phyloP scores from a whole-genome alignment of 2,113 vertebrate genomes.

The Colistium nudipinnis region DNA sequence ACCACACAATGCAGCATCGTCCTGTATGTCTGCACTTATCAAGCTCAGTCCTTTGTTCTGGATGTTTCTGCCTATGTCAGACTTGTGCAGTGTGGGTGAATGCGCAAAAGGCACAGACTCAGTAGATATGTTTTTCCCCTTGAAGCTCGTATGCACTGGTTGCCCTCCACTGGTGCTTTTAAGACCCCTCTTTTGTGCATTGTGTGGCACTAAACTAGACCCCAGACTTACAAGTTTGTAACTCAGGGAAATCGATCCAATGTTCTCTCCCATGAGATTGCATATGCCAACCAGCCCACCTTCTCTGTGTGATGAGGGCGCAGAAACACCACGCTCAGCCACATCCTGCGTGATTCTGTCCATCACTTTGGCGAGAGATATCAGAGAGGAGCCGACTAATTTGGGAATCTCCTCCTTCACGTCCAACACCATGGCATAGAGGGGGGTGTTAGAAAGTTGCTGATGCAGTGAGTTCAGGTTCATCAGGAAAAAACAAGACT shows the following conservation, averaged over 20 bases:
- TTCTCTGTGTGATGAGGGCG: constrained; percentile 68
- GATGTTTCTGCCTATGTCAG: constrained; percentile 26
- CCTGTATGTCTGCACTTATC: constrained; percentile 15
- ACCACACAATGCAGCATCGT: background rate
- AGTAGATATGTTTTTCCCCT: constrained; percentile 1
- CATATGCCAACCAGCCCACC: constrained; percentile 71
- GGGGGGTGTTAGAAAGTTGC: constrained; percentile 74
- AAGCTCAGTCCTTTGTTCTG: constrained; percentile 2
- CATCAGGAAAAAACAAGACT: constrained; percentile 88
- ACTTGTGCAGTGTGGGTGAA: constrained; percentile 1
- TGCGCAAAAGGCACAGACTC: background rate
- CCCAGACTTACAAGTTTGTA: constrained; percentile 85
- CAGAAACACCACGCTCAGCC: constrained; percentile 45
- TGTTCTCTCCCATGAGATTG: constrained; percentile 71
- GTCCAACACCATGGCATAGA: constrained; percentile 80
- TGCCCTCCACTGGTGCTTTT: background rate
- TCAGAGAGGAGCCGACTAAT: constrained; percentile 80
- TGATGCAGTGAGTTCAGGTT: constrained; percentile 61
- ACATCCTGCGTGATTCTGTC: constrained; percentile 72
- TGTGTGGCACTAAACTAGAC: constrained; percentile 62
- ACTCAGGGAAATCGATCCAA: constrained; percentile 82
- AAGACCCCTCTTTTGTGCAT: constrained; percentile 34
- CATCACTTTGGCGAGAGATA: constrained; percentile 78
- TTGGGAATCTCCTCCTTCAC: constrained; percentile 73
- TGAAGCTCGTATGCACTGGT: background rate